Conservation (phyloP, 2,797 vertebrate genomes). For the Okamejei kenojei region DNA sequence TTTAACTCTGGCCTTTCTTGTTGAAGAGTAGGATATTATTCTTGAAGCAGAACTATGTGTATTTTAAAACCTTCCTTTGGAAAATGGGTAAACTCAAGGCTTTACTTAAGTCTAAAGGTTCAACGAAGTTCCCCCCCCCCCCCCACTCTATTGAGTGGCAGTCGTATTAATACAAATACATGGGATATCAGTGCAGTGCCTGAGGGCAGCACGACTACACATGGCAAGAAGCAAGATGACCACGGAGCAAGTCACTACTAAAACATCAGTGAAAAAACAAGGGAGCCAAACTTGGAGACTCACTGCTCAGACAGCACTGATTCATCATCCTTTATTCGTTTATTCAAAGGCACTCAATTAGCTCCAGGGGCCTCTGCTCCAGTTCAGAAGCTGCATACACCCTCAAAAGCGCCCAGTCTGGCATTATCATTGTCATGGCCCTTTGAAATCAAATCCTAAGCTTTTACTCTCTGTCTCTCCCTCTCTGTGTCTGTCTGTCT, state of each 20-base stretch:
- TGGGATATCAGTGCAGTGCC: conserved; percentile 7
- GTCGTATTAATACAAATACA: not conserved
- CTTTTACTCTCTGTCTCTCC: conserved; percentile 25
- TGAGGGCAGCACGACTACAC: not conserved
- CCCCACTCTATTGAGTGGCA: not conserved
- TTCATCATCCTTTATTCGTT: conserved; percentile 57
- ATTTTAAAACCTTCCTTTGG: not conserved
- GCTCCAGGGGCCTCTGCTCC: conserved; percentile 52
- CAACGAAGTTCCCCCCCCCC: not conserved
- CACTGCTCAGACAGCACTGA: conserved; percentile 46
- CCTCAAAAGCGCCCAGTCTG: conserved; percentile 46
- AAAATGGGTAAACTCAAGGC: not conserved
- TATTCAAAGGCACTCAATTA: conserved; percentile 58
- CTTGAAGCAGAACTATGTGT: not conserved
- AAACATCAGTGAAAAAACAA: conserved; percentile 39
- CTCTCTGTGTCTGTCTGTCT: conserved; percentile 24
- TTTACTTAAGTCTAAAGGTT: not conserved
- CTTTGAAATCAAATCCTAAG: conserved; percentile 53
- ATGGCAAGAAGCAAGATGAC: conserved; percentile 16
- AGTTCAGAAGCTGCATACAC: conserved; percentile 55
- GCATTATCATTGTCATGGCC: conserved; percentile 47
- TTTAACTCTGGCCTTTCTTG: not conserved
- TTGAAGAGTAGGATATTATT: not conserved
- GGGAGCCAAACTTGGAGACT: conserved; percentile 46
- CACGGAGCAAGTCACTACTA: conserved; percentile 27